A percentile compares a stretch with the other conserved stretches of the same genome.
These are phyloP conservation scores for Pseudomyrmex dendroicus DNA, from an alignment of 1,140 invertebrate species.

Conservation along the genomic window DNA sequence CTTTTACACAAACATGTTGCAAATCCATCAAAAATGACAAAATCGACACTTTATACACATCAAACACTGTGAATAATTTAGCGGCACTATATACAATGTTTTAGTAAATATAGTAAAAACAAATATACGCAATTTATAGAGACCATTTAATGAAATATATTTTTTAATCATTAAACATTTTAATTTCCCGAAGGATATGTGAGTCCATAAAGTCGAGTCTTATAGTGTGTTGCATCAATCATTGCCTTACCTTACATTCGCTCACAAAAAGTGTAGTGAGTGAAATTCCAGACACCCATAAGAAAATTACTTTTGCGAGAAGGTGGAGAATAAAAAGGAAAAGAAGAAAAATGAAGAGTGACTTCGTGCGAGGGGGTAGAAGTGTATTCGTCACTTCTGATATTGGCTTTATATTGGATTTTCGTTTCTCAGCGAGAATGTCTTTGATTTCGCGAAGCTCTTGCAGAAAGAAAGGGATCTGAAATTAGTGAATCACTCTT, in stretches of 20 bases:
- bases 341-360: slow-evolving; percentile 34
- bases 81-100: neutral
- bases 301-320: slow-evolving; percentile 75
- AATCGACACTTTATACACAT: neutral
- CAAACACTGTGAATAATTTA: neutral
- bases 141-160: neutral
- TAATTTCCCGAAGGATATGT: neutral
- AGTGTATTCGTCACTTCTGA: slow-evolving; percentile 68
- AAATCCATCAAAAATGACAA: neutral
- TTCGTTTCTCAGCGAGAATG: slow-evolving; percentile 38
- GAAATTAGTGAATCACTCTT: slow-evolving; percentile 61
- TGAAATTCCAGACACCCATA: slow-evolving; percentile 71
- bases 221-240: slow-evolving; percentile 9
- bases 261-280: neutral
- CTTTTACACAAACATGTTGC: neutral
- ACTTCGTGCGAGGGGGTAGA: slow-evolving; percentile 28
- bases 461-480: slow-evolving; percentile 12
- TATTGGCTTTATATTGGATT: slow-evolving; percentile 79
- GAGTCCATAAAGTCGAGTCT: slow-evolving; percentile 6
- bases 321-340: slow-evolving; percentile 43
- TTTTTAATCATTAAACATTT: neutral
- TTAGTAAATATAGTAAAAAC: neutral
- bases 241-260: neutral
- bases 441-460: slow-evolving; percentile 43
- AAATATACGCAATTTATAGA: neutral